Evolutionary conservation across 2,113 vertebrate genomes (phyloP), one percentile per base, ranked within the genome.

Genomic region (Tursiops truncatus): DNA sequence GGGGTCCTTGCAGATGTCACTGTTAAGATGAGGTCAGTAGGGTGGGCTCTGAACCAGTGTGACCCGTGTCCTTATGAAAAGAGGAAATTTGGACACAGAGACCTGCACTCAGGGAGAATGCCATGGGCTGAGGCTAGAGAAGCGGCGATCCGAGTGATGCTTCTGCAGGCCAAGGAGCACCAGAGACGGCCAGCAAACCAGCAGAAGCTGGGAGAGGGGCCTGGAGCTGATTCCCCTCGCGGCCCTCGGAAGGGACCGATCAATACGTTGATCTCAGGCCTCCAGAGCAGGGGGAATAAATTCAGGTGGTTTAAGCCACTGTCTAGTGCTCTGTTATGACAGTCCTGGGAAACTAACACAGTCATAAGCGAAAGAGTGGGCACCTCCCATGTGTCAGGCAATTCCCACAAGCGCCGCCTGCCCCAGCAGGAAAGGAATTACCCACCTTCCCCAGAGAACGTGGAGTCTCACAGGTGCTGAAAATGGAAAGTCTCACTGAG

Each of bases 31-130:
- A 33, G 2, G 26, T 21, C 9, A 5, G 5, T 1, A 1, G 36
- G 36, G 3, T 26, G 5, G 25, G 0, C 3, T 53, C 8, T 17
- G 2, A 8, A 0, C 70, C 33, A 0, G 0, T 1, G 1, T 1
- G 21, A 10, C 8, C 4, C 8, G 23, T 3, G 12, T 60, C 84
- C 17, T 58, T 4, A 9, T 33, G 8, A 1, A 6, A 33, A 44
- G 70, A 12, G 41, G 33, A 7, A 3, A 3, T 41, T 1, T 36
- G 62, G 74, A 28, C 3, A 1, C 6, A 25, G 6, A 33, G 10
- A 26, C 3, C 0, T 0, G 4, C 31, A 11, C 2, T 1, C 0
- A 0, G 3, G 13, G 13, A 20, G 5, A 28, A 5, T 3, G 41
- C 33, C 12, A 4, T 0, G 12, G 17, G 31, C 10, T 2, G 50